A percentile compares a stretch with the other conserved stretches of the same genome.
Evolutionary conservation across 2,888 invertebrate species (phyloP).

Genomic region (Eilema griseolum): DNA sequence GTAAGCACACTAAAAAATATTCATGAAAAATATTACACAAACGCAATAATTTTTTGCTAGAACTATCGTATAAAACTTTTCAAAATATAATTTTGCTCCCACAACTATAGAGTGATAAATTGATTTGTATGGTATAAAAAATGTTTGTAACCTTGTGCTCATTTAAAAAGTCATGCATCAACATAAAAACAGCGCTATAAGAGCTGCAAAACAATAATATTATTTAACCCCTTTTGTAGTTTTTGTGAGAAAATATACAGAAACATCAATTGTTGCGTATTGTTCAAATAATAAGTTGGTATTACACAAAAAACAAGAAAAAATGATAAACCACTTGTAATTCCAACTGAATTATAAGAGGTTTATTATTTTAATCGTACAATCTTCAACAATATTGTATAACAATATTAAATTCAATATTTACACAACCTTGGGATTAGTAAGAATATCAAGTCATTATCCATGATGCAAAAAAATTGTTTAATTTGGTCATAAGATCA

Average conservation of each 20-base stretch:
- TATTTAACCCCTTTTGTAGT: background rate
- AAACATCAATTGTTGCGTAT: background rate
- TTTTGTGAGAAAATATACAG: background rate
- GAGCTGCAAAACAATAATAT: background rate
- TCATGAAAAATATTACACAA: background rate
- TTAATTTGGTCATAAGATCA: too few species aligned
- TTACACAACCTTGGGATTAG: background rate
- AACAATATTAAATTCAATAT: too few species aligned
- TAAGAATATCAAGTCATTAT: background rate
- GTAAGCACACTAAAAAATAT: background rate
- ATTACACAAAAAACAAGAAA: background rate
- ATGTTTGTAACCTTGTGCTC: background rate
- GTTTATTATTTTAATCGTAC: background rate
- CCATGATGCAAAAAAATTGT: too few species aligned
- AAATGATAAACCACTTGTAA: background rate
- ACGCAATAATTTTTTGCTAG: too few species aligned
- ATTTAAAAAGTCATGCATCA: background rate
- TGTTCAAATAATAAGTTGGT: background rate
- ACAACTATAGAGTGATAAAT: background rate
- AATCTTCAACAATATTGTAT: too few species aligned
- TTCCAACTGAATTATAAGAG: too few species aligned
- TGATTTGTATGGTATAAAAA: too few species aligned
- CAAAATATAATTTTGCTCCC: too few species aligned
- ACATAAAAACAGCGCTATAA: background rate
- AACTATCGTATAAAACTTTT: too few species aligned